Percentiles rank a stretch among this genome's conserved stretches.
Evolutionary conservation across 92 coral and sea anemone genomes (phyloP).

Genomic region (Palythoa grandiflora): DNA sequence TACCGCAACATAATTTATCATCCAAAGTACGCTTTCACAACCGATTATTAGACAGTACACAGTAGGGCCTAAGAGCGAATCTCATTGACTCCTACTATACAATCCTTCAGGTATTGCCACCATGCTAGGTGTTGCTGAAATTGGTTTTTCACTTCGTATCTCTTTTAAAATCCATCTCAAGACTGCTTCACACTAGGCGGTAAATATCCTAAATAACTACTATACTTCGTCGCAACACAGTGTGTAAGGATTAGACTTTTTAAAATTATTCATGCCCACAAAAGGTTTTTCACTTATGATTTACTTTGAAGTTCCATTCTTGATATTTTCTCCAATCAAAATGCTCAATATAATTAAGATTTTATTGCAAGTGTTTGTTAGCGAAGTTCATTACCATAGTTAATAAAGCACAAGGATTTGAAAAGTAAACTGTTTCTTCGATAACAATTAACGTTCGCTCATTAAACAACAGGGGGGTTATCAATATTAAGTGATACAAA

Average conservation of each 20-base stretch:
- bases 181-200: too few species aligned
- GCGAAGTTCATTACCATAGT: constrained; percentile 35
- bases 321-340: constrained; percentile 44
- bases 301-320: constrained; percentile 22
- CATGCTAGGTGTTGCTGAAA: constrained; percentile 6
- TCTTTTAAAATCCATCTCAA: background rate
- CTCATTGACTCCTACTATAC: background rate
- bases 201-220: background rate
- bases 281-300: constrained; percentile 1
- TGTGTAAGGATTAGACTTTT: background rate
- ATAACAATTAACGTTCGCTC: constrained; percentile 15
- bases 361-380: constrained; percentile 26
- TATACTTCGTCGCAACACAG: background rate
- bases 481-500: background rate
- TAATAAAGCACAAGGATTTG: constrained; percentile 30
- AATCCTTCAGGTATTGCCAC: constrained; percentile 1
- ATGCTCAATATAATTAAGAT: constrained; percentile 26
- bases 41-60: background rate
- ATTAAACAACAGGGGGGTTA: background rate
- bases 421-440: constrained; percentile 18
- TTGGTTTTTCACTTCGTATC: background rate
- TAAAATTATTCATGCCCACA: constrained; percentile 1
- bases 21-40: background rate
- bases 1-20: constrained; percentile 25
- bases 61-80: background rate